Evolutionary conservation across 2,888 invertebrate genomes (phyloP), one percentile per base, ranked within the genome.

Genomic region (Eretmocerus hayati): DNA sequence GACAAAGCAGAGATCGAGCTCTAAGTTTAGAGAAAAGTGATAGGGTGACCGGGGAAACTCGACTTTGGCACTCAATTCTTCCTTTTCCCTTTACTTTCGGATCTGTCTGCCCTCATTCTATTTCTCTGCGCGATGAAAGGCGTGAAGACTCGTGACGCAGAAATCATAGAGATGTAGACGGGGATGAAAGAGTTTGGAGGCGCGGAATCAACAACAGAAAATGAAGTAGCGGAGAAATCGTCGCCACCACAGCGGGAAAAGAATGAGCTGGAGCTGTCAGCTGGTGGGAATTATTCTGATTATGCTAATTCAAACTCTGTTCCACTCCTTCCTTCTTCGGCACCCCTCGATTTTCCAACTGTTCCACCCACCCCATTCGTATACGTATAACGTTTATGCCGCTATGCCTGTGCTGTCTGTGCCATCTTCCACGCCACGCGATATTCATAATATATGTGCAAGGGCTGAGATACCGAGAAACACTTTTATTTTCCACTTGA

Each of bases 281-380:
- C 77, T 77, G 77, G 74, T 75, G 75, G 74, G 75, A 77, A 77
- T 77, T 77, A 77, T 77, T 77, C 76, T 77, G 77, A 77, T 77
- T 77, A 77, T 77, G 77, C 77, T 77, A 77, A 77, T 77, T 77
- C 74, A 72, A 74, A 74, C 75, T 75, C 74, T 75, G 69, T 71
- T 71, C 71, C 71, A 69, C 71, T 71, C 71, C 70, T 70, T 71
- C 61, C 67, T 59, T 56, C 54, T 59, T 58, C 61, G 56, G 52
- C 58, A 56, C 61, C 60, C 58, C 58, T 32, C 23, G 6, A 26
- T 15, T 16, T 15, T 31, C n/a, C 31, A 50, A 30, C 40, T 16
- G 41, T 42, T 45, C 42, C 42, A 19, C 42, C 31, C 39, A 38
- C 20, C 18, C 9, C n/a, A n/a, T n/a, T n/a, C n/a, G n/a, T n/a